A percentile compares a stretch with the other conserved stretches of the same genome.
Conservation (phyloP, 2,888 invertebrate species). For the Scaptomyza tumidula region DNA sequence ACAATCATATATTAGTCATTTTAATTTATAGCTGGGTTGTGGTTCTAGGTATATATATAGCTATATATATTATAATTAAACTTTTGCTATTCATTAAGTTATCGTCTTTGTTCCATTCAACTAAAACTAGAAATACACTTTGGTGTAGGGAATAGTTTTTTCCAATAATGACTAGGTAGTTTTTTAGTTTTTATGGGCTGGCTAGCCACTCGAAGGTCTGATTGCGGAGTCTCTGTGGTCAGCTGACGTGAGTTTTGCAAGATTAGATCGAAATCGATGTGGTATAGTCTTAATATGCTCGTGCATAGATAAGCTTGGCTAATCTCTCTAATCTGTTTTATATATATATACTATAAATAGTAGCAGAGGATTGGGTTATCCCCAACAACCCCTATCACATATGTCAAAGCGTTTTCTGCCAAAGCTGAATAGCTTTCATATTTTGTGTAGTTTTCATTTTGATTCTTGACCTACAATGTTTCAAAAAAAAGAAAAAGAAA, state of each 20-base stretch:
- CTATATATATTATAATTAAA: too few relatives aligned
- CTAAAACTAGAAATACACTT: not conserved
- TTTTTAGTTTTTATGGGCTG: constrained; percentile 1
- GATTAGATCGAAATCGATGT: constrained; percentile 39
- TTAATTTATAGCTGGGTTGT: not conserved
- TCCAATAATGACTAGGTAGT: constrained; percentile 10
- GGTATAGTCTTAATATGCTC: constrained; percentile 4
- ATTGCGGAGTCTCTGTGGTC: constrained; percentile 25
- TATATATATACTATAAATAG: too few relatives aligned
- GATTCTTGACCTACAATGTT: constrained; percentile 11
- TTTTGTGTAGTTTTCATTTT: not conserved
- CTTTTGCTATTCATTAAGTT: too few relatives aligned
- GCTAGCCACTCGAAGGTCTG: constrained; percentile 8
- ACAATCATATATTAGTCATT: not conserved
- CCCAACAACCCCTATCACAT: too few relatives aligned
- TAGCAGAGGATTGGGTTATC: not conserved
- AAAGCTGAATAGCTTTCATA: not conserved
- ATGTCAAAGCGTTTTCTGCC: constrained; percentile 13
- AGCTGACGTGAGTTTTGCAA: constrained; percentile 27
- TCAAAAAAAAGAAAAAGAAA: not conserved
- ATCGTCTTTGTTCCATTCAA: too few relatives aligned
- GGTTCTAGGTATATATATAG: not conserved
- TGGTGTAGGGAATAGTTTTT: too few relatives aligned
- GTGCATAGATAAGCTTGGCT: constrained; percentile 25
- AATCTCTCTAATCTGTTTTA: too few relatives aligned